Evolutionary conservation across 2,888 invertebrate genomes (phyloP).

Genomic region (Patella pellucida): DNA sequence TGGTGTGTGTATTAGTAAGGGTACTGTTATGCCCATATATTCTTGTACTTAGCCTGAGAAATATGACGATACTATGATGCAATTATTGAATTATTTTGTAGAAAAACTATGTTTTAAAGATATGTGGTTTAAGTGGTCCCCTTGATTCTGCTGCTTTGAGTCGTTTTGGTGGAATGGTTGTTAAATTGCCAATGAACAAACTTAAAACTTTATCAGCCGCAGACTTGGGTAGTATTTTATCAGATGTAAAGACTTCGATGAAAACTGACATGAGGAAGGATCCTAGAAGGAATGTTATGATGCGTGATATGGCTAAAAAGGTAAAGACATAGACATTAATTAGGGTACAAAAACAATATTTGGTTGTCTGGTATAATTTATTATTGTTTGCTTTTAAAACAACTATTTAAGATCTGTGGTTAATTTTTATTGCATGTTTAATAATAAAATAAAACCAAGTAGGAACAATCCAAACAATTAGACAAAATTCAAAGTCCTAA

Average conservation of each 20-base stretch:
- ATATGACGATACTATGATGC: no score
- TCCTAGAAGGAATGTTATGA: not conserved
- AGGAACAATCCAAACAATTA: no score
- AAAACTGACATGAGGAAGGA: not conserved
- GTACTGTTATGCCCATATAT: no score
- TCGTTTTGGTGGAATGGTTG: not conserved
- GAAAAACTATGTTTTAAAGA: not conserved
- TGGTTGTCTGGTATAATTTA: no score
- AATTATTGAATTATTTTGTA: not conserved
- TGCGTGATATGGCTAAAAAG: slow-evolving; percentile 5
- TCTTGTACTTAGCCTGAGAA: no score
- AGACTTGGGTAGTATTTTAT: not conserved
- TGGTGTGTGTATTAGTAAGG: no score
- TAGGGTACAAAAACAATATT: no score
- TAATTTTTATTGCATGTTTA: no score
- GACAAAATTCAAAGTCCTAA: no score
- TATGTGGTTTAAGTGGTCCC: not conserved
- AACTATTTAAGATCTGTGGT: no score
- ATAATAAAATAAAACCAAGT: no score
- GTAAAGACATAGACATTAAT: not conserved
- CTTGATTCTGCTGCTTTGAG: not conserved
- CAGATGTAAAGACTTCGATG: not conserved
- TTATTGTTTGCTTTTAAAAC: no score
- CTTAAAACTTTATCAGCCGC: not conserved
- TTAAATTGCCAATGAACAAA: not conserved